A percentile compares a stretch with the other conserved stretches of the same genome.
Evolutionary conservation across 2,797 vertebrate species (phyloP).

Genomic region (Phrynocephalus forsythii): DNA sequence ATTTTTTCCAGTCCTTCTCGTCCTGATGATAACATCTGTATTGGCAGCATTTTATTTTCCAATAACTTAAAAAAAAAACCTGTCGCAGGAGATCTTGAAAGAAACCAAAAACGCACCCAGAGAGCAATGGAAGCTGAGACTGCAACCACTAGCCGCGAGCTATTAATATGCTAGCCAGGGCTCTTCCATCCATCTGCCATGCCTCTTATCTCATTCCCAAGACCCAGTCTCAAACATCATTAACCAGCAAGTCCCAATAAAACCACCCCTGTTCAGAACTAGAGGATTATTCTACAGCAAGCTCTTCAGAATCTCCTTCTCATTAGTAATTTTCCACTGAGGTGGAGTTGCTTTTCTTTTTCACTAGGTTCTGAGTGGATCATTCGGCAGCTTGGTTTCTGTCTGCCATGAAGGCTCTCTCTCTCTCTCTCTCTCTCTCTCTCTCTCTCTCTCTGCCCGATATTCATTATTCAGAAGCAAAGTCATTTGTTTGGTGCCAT

Average conservation of each 20-base stretch:
- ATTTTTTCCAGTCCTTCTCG: constrained; percentile 35
- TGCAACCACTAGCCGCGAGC: background rate
- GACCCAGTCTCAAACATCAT: background rate
- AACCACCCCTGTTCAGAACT: background rate
- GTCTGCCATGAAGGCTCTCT: background rate
- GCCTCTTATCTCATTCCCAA: constrained; percentile 3
- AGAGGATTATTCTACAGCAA: background rate
- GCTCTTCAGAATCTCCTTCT: background rate
- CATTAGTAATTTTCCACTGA: background rate
- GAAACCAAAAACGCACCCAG: background rate
- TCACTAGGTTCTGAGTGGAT: background rate
- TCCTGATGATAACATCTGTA: constrained; percentile 47
- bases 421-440: background rate
- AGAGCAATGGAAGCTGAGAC: background rate
- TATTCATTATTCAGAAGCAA: constrained; percentile 15
- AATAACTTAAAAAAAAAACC: constrained; percentile 3
- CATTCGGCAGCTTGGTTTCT: background rate
- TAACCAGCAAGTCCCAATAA: background rate
- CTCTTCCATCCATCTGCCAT: background rate
- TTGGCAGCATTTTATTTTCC: background rate
- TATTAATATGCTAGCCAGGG: background rate
- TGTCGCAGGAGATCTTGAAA: background rate
- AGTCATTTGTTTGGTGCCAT: constrained; percentile 4
- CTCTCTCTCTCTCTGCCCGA: constrained; percentile 18
- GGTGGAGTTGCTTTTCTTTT: rapidly evolving